Conservation (phyloP, 2,888 invertebrate genomes). For the Papilio demoleus region DNA sequence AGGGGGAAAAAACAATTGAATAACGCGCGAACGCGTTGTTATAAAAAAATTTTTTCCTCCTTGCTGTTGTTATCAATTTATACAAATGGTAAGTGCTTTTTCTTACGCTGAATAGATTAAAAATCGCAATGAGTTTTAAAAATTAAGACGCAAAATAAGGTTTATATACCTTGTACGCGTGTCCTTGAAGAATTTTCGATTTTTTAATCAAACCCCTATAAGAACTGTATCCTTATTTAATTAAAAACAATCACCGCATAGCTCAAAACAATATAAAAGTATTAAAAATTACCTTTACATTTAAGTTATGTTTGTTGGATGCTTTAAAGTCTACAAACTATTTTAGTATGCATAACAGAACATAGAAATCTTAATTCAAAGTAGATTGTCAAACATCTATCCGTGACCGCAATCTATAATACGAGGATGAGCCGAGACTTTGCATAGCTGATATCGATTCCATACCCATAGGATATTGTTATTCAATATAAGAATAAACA, state of each 20-base stretch:
- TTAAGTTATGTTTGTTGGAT: not conserved
- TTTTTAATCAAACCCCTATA: too few relatives aligned
- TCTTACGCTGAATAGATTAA: too few relatives aligned
- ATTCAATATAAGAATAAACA: constrained; percentile 69
- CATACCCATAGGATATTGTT: constrained; percentile 58
- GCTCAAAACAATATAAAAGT: not conserved
- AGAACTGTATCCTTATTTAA: not conserved
- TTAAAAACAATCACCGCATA: not conserved
- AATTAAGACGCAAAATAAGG: too few relatives aligned
- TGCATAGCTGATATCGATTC: constrained; percentile 50
- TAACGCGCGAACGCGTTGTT: too few relatives aligned
- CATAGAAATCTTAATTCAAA: constrained; percentile 43
- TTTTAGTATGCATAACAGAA: constrained; percentile 36
- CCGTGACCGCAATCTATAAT: constrained; percentile 44
- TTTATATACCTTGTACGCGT: too few relatives aligned
- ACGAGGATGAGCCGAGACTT: constrained; percentile 42
- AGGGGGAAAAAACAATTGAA: too few relatives aligned
- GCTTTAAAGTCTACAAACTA: constrained; percentile 16
- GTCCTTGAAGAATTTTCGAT: too few relatives aligned
- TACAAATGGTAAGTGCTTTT: too few relatives aligned
- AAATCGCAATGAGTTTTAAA: too few relatives aligned
- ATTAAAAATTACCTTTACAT: constrained; percentile 1
- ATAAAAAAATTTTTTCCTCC: too few relatives aligned
- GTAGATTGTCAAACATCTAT: constrained; percentile 45
- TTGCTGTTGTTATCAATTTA: too few relatives aligned